Evolutionary conservation across 2,797 vertebrate genomes (phyloP), one percentile per base, ranked within the genome.

Genomic region (Dryobates pubescens): DNA sequence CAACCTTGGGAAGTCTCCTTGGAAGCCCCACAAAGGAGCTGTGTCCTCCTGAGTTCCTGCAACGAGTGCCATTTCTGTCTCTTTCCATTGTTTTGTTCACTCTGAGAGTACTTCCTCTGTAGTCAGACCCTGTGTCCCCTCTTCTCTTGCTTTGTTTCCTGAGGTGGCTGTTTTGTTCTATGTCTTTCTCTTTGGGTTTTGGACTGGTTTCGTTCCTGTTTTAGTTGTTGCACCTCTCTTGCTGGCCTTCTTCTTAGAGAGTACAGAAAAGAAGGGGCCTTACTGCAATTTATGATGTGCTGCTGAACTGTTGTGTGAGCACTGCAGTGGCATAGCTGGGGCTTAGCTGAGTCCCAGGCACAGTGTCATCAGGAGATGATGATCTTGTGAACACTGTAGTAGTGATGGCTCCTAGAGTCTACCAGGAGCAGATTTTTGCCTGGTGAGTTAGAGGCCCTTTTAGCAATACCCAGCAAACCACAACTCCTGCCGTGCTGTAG

Each of bases 1-100:
- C 63, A 87, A 13, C 47, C 67, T 62, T 75, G 19, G 30, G 80
- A 91, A 84, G 83, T 47, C 87, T 96, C 82, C 79, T 72, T 82
- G 80, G 86, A 95, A 96, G 76, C 18, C 59, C 47, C 58, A 79
- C 75, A 62, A 59, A 86, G 58, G 73, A 95, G 75, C 64, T 27
- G 20, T 45, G 53, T 71, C 62, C 58, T 92, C 45, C 45, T 47
- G 29, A 16, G 17, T 51, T 94, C 72, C 82, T 3, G 16, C 88
- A 88, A 64, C 54, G 74, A 72, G 56, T 95, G 76, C 68, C 67
- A 34, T 82, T 93, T 82, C 56, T 34, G 8, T 32, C 14, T 71
- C n/a, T 85, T 75, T 43, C 32, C 17, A 7, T 15, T 34, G 23
- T 26, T 72, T 74, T 74, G 26, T 20, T 8, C 16, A 51, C 45